These are phyloP conservation scores for Apistogramma diplotaenia DNA, from an alignment of 2,113 vertebrate genomes.

Conservation along the genomic window DNA sequence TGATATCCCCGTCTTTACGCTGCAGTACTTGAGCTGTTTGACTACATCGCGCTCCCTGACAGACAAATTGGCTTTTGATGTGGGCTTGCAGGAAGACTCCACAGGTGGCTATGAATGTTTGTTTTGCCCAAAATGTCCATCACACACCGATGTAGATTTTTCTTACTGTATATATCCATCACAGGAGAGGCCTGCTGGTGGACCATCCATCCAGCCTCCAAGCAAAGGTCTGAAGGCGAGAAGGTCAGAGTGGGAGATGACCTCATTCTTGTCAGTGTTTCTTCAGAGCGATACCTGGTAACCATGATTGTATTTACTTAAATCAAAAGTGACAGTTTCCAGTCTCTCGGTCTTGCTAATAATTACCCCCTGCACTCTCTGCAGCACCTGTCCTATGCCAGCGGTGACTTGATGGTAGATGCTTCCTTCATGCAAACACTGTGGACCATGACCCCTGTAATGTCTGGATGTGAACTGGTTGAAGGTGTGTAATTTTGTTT, in stretches of 20 bases:
- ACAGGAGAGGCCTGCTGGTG: slow-evolving; percentile 95
- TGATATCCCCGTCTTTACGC: not conserved
- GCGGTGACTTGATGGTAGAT: slow-evolving; percentile 89
- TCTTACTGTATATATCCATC: not conserved
- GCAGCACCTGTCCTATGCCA: slow-evolving; percentile 90
- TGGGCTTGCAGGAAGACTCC: slow-evolving; percentile 89
- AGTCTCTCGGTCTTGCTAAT: not conserved
- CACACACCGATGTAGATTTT: not conserved
- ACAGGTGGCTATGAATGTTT: slow-evolving; percentile 73
- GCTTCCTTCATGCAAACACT: slow-evolving; percentile 95
- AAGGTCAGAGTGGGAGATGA: slow-evolving; percentile 93
- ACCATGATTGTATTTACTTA: not conserved
- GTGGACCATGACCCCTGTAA: slow-evolving; percentile 94
- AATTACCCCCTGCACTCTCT: not conserved
- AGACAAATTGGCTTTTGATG: slow-evolving; percentile 91
- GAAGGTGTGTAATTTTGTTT: slow-evolving; percentile 75
- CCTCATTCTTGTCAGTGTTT: slow-evolving; percentile 91
- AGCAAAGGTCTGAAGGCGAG: slow-evolving; percentile 92
- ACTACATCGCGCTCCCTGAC: slow-evolving; percentile 91
- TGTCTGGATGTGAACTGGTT: slow-evolving; percentile 85
- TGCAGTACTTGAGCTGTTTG: slow-evolving; percentile 88
- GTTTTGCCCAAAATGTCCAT: not conserved
- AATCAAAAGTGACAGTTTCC: not conserved
- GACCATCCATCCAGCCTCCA: slow-evolving; percentile 92
- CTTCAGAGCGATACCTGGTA: slow-evolving; percentile 92